These are phyloP conservation scores for Formicarius rufipectus DNA, from an alignment of 2,113 vertebrate genomes.

Conservation along the genomic window DNA sequence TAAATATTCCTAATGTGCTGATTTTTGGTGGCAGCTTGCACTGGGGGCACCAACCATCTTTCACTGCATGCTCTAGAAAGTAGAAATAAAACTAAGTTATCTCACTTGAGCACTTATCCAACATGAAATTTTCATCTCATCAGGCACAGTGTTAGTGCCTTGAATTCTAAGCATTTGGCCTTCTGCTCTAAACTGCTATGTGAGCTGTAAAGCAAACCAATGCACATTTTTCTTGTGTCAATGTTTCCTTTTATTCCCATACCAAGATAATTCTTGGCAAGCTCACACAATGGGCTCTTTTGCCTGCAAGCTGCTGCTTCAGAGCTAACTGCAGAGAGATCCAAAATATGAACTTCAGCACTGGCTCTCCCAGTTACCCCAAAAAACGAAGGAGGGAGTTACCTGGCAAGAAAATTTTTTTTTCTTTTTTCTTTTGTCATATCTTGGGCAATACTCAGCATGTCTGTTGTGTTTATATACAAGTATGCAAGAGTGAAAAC, in stretches of 20 bases:
- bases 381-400: neutral
- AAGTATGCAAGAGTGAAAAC: neutral
- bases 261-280: neutral
- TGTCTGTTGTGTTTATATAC: neutral
- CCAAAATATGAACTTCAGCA: neutral
- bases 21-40: neutral
- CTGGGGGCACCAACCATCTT: neutral
- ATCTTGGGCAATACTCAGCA: neutral
- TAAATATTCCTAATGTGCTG: neutral
- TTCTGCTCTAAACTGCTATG: neutral
- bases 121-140: slow-evolving; percentile 45
- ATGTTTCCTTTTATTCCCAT: neutral
- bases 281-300: neutral
- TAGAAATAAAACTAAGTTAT: slow-evolving; percentile 16
- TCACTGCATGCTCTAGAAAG: neutral
- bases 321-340: neutral
- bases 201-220: neutral
- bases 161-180: slow-evolving; percentile 25
- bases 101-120: neutral
- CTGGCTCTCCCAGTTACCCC: neutral
- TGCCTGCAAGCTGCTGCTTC: neutral
- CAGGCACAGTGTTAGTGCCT: neutral
- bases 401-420: neutral
- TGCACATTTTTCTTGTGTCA: neutral
- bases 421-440: neutral